These are phyloP conservation scores for Eristalis arbustorum DNA, from an alignment of 2,888 invertebrate species.

Conservation along the genomic window DNA sequence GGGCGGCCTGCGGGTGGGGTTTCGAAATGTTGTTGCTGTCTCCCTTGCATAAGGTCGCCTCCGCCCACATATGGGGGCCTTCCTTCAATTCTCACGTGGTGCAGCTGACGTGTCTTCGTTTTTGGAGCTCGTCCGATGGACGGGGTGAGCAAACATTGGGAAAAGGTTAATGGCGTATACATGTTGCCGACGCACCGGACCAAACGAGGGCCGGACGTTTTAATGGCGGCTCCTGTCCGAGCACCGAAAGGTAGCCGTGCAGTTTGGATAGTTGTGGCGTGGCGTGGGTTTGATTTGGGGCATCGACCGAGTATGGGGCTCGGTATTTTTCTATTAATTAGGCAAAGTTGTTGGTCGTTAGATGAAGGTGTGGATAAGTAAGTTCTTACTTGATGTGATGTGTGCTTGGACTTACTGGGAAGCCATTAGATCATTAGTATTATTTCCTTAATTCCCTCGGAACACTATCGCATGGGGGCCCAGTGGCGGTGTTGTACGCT, in stretches of 20 bases:
- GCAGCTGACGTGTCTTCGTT: constrained; percentile 7
- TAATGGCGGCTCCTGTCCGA: constrained; percentile 5
- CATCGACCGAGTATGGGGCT: constrained; percentile 1
- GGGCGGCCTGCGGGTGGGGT: neutral
- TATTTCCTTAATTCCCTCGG: neutral
- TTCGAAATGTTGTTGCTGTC: neutral
- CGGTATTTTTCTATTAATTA: constrained; percentile 9
- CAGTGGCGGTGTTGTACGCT: neutral
- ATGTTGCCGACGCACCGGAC: constrained; percentile 18
- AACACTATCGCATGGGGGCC: neutral
- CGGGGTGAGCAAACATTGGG: neutral
- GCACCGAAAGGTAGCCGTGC: neutral
- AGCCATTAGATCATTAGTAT: neutral
- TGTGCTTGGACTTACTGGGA: neutral
- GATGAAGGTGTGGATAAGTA: neutral
- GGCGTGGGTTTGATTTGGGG: constrained; percentile 28
- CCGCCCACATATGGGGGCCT: neutral
- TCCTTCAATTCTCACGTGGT: constrained; percentile 2
- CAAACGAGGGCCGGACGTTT: constrained; percentile 14
- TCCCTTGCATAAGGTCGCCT: neutral
- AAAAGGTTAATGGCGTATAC: constrained; percentile 35
- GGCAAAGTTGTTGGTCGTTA: constrained; percentile 3
- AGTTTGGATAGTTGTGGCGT: constrained; percentile 2
- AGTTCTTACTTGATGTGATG: neutral
- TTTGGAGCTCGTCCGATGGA: neutral